Conservation (phyloP, 2,888 invertebrate genomes). For the Daptonema setosum region DNA sequence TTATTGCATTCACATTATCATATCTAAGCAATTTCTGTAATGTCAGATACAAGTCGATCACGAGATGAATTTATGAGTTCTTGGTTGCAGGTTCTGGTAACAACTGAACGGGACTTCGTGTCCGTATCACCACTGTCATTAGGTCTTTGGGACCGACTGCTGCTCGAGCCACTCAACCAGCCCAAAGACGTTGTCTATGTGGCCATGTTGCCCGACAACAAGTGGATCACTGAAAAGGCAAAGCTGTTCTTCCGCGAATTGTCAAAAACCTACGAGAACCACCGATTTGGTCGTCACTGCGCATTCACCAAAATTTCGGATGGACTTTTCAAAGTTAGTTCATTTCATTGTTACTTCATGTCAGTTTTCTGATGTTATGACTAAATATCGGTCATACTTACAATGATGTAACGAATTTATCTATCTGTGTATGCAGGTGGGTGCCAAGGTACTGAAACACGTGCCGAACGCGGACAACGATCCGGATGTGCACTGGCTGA, state of each 20-base stretch:
- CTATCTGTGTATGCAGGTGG: too few species aligned
- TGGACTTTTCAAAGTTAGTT: conserved; percentile 20
- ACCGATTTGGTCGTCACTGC: conserved; percentile 71
- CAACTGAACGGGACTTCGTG: conserved; percentile 27
- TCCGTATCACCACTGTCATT: conserved; percentile 29
- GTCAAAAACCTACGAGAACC: conserved; percentile 49
- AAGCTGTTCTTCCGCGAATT: conserved; percentile 47
- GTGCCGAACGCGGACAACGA: too few species aligned
- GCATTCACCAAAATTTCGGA: too few species aligned
- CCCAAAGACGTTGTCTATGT: conserved; percentile 80
- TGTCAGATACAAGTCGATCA: too few species aligned
- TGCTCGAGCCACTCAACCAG: conserved; percentile 88
- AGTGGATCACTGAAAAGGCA: conserved; percentile 53
- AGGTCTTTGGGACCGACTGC: conserved; percentile 50
- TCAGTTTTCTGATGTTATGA: too few species aligned
- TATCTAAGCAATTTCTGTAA: too few species aligned
- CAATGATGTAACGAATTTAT: too few species aligned
- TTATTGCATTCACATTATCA: too few species aligned
- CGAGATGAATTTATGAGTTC: not conserved
- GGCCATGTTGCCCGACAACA: conserved; percentile 76
- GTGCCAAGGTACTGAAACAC: too few species aligned
- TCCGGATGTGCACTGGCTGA: too few species aligned
- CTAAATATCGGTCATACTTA: too few species aligned
- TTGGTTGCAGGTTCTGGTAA: conserved; percentile 21
- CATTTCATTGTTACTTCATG: conserved; percentile 60